Evolutionary conservation across 2,888 invertebrate genomes (phyloP).

Genomic region (Acleris cristana): DNA sequence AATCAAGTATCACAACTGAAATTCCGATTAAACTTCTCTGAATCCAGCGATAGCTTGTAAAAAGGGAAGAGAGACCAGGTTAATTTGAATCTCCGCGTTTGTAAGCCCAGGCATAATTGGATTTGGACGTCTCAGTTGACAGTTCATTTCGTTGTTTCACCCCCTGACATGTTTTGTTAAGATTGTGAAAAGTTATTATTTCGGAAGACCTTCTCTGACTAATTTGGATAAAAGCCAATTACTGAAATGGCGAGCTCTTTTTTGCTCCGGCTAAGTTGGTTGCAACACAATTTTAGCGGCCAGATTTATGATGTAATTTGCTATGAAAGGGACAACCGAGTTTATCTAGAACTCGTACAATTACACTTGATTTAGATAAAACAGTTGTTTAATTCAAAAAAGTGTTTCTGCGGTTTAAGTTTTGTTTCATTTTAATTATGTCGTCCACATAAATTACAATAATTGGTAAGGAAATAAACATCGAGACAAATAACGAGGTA

Average conservation of each 20-base stretch:
- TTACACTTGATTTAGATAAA: slow-evolving; percentile 59
- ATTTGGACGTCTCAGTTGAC: slow-evolving; percentile 79
- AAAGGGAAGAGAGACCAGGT: slow-evolving; percentile 67
- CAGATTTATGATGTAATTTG: slow-evolving; percentile 71
- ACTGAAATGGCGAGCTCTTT: slow-evolving; percentile 62
- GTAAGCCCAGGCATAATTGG: slow-evolving; percentile 77
- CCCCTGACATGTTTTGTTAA: slow-evolving; percentile 75
- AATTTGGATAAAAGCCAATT: slow-evolving; percentile 76
- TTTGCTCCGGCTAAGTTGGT: slow-evolving; percentile 58
- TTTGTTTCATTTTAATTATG: slow-evolving; percentile 22
- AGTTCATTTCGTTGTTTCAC: slow-evolving; percentile 78
- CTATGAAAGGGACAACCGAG: slow-evolving; percentile 50
- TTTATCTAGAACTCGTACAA: slow-evolving; percentile 56
- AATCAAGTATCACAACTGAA: slow-evolving; percentile 64
- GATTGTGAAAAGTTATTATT: slow-evolving; percentile 79
- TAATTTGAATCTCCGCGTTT: slow-evolving; percentile 77
- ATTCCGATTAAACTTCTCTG: slow-evolving; percentile 52
- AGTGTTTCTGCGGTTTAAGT: slow-evolving; percentile 15
- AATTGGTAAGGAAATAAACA: slow-evolving; percentile 44
- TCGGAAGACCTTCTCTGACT: slow-evolving; percentile 61
- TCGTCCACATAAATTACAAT: slow-evolving; percentile 38
- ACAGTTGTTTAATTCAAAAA: slow-evolving; percentile 22
- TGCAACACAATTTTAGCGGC: slow-evolving; percentile 66
- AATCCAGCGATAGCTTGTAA: slow-evolving; percentile 62
- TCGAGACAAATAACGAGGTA: slow-evolving; percentile 69